Evolutionary conservation across 2,797 vertebrate species (phyloP).

Genomic region (Sternotherus odoratus): DNA sequence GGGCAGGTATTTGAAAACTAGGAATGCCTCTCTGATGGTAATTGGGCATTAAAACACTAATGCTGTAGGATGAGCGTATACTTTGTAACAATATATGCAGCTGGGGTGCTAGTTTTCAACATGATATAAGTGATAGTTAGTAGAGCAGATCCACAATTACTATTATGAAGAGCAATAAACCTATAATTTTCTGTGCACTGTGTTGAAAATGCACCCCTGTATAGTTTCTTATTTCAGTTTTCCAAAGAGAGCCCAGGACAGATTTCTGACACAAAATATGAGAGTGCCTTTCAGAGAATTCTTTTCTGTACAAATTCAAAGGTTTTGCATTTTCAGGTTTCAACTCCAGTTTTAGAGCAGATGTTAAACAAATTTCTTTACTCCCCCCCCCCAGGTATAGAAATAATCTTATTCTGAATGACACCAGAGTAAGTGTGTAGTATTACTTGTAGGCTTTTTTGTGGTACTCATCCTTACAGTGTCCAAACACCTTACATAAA

Average conservation of each 20-base stretch:
- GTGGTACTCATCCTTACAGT: not conserved
- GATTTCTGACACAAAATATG: not conserved
- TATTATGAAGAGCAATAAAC: not conserved
- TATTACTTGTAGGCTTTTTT: not conserved
- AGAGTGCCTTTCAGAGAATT: not conserved
- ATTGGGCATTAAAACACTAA: not conserved
- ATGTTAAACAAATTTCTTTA: not conserved
- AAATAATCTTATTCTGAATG: not conserved
- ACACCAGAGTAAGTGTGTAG: not conserved
- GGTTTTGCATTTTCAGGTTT: not conserved
- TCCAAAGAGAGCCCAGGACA: not conserved
- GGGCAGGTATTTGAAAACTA: not conserved
- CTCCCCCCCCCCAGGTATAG: not conserved
- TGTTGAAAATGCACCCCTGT: not conserved
- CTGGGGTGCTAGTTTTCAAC: conserved; percentile 40
- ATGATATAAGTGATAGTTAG: conserved; percentile 9
- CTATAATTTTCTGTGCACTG: not conserved
- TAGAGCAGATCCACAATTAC: not conserved
- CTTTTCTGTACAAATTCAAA: not conserved
- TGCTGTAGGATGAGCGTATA: not conserved
- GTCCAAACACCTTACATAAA: not conserved
- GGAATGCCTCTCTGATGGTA: not conserved
- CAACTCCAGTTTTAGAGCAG: not conserved
- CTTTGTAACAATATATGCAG: not conserved
- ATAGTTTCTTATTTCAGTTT: conserved; percentile 3